Conservation (phyloP, 2,113 vertebrate species). For the Alethe diademata region DNA sequence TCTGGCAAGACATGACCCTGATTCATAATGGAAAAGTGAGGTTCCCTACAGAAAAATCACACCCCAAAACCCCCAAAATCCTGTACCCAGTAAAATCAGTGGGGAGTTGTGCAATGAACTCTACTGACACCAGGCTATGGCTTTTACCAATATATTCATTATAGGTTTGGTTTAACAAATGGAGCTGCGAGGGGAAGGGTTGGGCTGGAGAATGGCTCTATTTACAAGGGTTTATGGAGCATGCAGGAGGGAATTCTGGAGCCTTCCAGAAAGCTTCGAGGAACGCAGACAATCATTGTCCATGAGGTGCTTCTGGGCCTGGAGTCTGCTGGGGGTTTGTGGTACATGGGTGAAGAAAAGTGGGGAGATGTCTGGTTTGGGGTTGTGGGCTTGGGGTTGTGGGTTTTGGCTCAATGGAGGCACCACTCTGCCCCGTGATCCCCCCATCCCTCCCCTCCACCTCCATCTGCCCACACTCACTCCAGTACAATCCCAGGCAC, state of each 20-base stretch:
- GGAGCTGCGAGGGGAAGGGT: neutral
- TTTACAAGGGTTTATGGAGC: neutral
- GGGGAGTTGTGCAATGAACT: constrained; percentile 55
- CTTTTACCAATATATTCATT: constrained; percentile 37
- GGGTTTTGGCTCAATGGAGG: neutral
- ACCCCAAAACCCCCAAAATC: neutral
- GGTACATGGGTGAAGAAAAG: neutral
- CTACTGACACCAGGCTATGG: constrained; percentile 65
- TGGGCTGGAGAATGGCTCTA: neutral
- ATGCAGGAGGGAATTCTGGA: neutral
- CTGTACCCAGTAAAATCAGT: constrained; percentile 40
- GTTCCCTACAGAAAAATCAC: neutral
- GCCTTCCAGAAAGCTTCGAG: neutral
- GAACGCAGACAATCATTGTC: neutral
- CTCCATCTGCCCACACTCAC: neutral
- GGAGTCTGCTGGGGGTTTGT: neutral
- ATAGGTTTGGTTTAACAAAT: constrained; percentile 24
- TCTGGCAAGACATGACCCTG: neutral
- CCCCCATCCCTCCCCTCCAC: neutral
- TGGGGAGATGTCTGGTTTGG: neutral
- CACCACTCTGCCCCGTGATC: fast-evolving
- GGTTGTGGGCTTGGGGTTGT: neutral
- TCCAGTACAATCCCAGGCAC: neutral
- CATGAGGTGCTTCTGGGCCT: neutral
- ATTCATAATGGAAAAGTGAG: neutral